Evolutionary conservation across 2,797 vertebrate species (phyloP), one percentile per base, ranked within the genome.

Genomic region (Orestias chungarensis): DNA sequence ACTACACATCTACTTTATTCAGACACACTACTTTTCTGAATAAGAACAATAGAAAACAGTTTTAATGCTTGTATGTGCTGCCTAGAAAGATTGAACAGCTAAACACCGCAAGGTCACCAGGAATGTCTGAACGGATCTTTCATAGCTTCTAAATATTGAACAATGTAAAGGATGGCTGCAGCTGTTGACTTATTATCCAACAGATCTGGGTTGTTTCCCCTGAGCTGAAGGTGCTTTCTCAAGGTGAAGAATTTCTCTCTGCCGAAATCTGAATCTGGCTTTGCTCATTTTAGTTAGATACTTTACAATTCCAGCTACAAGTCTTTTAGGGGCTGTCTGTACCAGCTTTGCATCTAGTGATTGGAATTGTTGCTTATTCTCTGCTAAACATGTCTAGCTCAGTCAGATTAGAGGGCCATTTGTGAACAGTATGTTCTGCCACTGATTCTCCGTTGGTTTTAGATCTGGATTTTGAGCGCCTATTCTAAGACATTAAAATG

Each of bases 131-230:
- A 18, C 14, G 57, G 54, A 33, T 17, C 17, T 9, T 4, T 27
- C 29, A 57, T 18, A 17, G 64, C 67, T 69, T 65, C 18, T 17
- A 23, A 83, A 86, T 77, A 71, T 83, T 64, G 81, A 85, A 55
- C 81, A 64, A 46, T 33, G 47, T 70, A 35, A 69, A 79, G 69
- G 61, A 77, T 55, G 59, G 52, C 47, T 69, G 66, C 73, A 69
- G 73, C 20, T 38, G 59, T 25, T 69, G 50, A 46, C 47, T 64
- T 69, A 46, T 84, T 73, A 69, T 68, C 71, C 1, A 72, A 81
- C 83, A 79, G 46, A 85, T 76, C 74, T 84, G 78, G 81, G 83
- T 74, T 78, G 40, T 84, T 83, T 85, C 85, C 79, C 79, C 9
- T 12, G 81, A 74, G 83, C 49, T 57, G 49, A 11, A 76, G 70